Evolutionary conservation across 2,113 vertebrate genomes (phyloP), one percentile per base, ranked within the genome.

Genomic region (Rhinolophus ferrumequinum): DNA sequence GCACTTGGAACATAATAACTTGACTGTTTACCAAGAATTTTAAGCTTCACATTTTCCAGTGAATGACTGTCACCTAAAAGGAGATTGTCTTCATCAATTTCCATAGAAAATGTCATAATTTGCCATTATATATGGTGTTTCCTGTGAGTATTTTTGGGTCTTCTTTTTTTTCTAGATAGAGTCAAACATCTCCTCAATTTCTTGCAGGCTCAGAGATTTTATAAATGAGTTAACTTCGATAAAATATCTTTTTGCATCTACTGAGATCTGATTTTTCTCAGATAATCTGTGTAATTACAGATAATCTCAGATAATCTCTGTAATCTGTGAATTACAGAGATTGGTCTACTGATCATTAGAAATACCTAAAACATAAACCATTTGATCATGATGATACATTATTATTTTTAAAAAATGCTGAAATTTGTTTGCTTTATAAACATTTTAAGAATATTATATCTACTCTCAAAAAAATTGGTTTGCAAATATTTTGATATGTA

Each of bases 1-100:
- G 56, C 21, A 82, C 24, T 60, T 54, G 28, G 58, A 79, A 58
- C 33, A 56, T 56, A 66, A 3, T 41, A 82, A 67, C 70, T 73
- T 88, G 24, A 64, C 38, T 94, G 26, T 73, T 91, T 75, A 85
- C 62, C 69, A 97, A 75, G 14, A 93, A 77, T 84, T 93, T 80
- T 76, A 91, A 93, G 79, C 62, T 83, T 89, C 58, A 35, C 6
- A n/a, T 69, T 94, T 86, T 80, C 66, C 33, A 92, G 47, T 76
- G 9, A 95, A 44, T 90, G 62, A 83, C 62, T 50, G 10, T 85
- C 14, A 56, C 21, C 35, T 82, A 38, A 90, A 95, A n/a, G n/a
- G n/a, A n/a, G n/a, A n/a, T n/a, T 85, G n/a, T 41, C 38, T 52
- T 77, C 22, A 58, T 58, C 26, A 77, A 8, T 70, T 38, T 62